Conservation (phyloP, 2,888 invertebrate genomes). For the Agrilus biguttatus region DNA sequence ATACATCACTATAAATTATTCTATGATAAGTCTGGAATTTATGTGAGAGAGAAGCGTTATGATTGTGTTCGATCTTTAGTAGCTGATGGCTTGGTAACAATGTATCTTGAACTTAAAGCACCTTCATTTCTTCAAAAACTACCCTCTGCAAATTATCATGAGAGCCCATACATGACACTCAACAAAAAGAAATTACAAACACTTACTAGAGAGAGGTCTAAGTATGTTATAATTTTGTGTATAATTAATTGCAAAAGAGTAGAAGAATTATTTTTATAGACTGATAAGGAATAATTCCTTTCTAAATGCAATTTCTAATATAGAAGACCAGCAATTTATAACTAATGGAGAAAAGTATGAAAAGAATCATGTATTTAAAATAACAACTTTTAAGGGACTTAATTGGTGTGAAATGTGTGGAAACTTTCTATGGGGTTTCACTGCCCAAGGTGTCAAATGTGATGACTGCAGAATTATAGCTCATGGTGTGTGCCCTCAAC, state of each 20-base stretch:
- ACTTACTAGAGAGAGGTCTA: conserved; percentile 30
- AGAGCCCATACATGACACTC: conserved; percentile 75
- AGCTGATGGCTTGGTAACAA: conserved; percentile 83
- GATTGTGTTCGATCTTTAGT: conserved; percentile 75
- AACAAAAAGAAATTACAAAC: conserved; percentile 56
- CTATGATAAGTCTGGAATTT: conserved; percentile 33
- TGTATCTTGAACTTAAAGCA: conserved; percentile 75
- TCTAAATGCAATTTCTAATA: background rate
- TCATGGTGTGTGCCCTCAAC: conserved; percentile 46
- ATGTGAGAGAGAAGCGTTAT: conserved; percentile 50
- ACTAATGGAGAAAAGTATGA: conserved; percentile 35
- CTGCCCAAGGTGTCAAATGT: conserved; percentile 84
- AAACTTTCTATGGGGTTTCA: conserved; percentile 91
- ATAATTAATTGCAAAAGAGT: background rate
- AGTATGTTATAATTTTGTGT: conserved; percentile 3
- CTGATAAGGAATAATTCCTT: background rate
- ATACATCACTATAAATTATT: conserved; percentile 63
- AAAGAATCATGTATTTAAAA: conserved; percentile 57
- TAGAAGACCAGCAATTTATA: conserved; percentile 1
- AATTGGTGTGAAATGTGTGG: conserved; percentile 93
- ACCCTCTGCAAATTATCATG: conserved; percentile 67
- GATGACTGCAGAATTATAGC: conserved; percentile 90
- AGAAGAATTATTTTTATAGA: conserved; percentile 1
- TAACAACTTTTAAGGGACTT: conserved; percentile 75
- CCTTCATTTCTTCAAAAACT: conserved; percentile 73